A percentile compares a stretch with the other conserved stretches of the same genome.
These are phyloP conservation scores for Craterocephalus amniculus DNA, from an alignment of 2,797 vertebrate species.

Conservation along the genomic window DNA sequence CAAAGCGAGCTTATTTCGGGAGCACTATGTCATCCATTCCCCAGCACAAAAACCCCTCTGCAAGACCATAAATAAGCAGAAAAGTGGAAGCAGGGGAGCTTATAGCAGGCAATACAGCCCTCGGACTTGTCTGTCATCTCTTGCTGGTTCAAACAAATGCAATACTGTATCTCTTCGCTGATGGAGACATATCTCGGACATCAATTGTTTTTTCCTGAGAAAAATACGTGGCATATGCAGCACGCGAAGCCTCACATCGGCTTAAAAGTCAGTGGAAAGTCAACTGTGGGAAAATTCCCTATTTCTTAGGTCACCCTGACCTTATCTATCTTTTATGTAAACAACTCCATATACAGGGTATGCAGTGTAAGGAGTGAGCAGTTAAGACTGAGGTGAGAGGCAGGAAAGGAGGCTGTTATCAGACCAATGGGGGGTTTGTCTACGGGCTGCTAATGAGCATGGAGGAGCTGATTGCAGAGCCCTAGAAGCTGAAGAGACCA, in stretches of 20 bases:
- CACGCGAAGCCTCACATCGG: conserved; percentile 18
- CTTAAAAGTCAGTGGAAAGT: conserved; percentile 36
- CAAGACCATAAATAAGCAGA: conserved; percentile 54
- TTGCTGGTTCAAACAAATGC: conserved; percentile 21
- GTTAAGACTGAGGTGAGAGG: conserved; percentile 53
- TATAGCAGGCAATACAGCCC: conserved; percentile 4
- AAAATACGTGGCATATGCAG: conserved; percentile 12
- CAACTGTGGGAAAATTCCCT: conserved; percentile 15
- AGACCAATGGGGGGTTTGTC: conserved; percentile 39
- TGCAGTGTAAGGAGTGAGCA: conserved; percentile 35
- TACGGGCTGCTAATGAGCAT: conserved; percentile 43
- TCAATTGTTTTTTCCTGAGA: background rate
- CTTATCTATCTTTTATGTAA: conserved; percentile 48
- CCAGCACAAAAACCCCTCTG: conserved; percentile 59
- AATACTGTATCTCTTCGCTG: conserved; percentile 17
- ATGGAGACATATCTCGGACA: conserved; percentile 13
- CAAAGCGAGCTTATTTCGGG: conserved; percentile 69
- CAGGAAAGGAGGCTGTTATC: conserved; percentile 63
- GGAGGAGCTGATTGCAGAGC: conserved; percentile 58
- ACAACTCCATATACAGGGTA: conserved; percentile 37
- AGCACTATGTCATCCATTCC: conserved; percentile 68
- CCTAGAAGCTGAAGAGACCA: conserved; percentile 32
- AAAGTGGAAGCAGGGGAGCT: conserved; percentile 43
- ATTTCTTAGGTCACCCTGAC: conserved; percentile 28
- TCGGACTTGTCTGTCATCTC: conserved; percentile 38